Percentiles rank a stretch among this genome's conserved stretches.
These are phyloP conservation scores for Garrulus glandarius DNA, from an alignment of 2,797 vertebrate species.

Conservation along the genomic window DNA sequence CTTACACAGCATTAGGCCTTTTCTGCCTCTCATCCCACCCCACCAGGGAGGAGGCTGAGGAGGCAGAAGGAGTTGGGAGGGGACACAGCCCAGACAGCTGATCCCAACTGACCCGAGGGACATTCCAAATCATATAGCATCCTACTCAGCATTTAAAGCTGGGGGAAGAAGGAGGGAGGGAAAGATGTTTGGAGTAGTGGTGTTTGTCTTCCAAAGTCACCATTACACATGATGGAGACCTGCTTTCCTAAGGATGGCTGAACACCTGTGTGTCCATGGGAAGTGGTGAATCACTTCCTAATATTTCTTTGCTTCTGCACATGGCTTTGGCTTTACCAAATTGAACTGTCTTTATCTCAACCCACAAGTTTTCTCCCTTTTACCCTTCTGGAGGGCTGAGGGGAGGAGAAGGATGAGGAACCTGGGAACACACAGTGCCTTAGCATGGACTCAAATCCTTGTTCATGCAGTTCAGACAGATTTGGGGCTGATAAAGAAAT, in stretches of 20 bases:
- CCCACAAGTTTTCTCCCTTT: background rate
- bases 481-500: background rate
- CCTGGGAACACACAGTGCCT: background rate
- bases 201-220: background rate
- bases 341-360: background rate
- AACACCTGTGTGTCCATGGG: background rate
- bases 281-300: background rate
- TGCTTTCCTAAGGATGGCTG: background rate
- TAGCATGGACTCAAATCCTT: background rate
- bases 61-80: background rate
- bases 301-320: background rate
- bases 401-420: background rate
- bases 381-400: background rate
- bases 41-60: background rate
- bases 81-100: background rate
- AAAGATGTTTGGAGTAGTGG: rapidly evolving
- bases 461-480: background rate
- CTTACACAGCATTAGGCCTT: background rate
- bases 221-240: background rate
- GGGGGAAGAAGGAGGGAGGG: background rate
- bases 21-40: background rate
- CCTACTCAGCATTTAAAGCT: background rate
- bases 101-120: background rate
- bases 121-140: background rate
- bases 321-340: background rate